Percentiles rank a stretch among this genome's conserved stretches.
Conservation (phyloP, 2,797 vertebrate genomes). For the Avahi laniger region DNA sequence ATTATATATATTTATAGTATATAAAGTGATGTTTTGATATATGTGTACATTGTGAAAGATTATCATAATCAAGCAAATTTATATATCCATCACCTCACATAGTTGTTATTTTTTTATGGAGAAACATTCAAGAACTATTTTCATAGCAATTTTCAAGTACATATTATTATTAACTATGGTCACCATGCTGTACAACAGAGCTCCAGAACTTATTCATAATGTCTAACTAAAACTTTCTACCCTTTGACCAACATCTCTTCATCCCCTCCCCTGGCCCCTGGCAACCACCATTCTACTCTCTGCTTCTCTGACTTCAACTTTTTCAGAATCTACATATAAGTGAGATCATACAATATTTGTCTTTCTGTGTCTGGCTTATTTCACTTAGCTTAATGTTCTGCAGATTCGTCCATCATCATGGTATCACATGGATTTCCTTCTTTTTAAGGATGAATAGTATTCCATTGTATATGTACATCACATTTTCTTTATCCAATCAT, state of each 20-base stretch:
- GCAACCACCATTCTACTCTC: neutral
- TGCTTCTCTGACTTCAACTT: neutral
- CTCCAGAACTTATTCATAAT: neutral
- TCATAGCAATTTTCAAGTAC: neutral
- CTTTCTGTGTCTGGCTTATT: neutral
- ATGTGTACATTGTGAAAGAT: neutral
- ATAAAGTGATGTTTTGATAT: neutral
- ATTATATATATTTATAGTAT: neutral
- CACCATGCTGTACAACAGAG: neutral
- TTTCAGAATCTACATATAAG: neutral
- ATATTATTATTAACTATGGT: neutral
- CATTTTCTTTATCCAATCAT: neutral
- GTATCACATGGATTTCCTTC: neutral
- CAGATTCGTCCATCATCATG: neutral
- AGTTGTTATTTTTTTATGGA: neutral
- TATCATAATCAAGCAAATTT: neutral
- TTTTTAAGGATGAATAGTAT: neutral
- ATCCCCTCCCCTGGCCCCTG: neutral
- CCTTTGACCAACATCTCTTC: neutral
- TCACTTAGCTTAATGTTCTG: neutral
- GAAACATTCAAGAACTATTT: neutral
- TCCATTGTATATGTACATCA: neutral
- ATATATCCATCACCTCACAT: neutral
- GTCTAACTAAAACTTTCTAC: neutral
- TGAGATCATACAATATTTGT: too few species aligned